phyloP scores from a whole-genome alignment of 2,113 vertebrate species.

The Centrocercus urophasianus region DNA sequence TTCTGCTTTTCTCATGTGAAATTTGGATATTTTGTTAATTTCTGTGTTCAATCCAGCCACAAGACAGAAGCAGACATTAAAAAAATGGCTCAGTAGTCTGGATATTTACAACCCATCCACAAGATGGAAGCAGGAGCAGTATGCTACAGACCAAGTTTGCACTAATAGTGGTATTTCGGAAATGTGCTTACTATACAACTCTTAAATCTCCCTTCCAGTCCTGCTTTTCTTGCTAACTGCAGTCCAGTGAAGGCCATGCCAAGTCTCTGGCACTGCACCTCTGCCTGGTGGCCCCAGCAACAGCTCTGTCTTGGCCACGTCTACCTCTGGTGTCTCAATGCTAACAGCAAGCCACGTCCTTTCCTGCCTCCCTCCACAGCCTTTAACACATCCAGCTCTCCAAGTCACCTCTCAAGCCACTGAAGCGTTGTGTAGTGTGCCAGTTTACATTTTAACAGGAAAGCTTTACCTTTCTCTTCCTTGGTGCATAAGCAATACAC shows the following conservation, averaged over 20 bases:
- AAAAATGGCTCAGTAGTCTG: not conserved
- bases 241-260: not conserved
- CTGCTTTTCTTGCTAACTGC: not conserved
- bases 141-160: not conserved
- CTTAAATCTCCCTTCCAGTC: not conserved
- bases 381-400: rapidly evolving
- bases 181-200: not conserved
- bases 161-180: not conserved
- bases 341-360: not conserved
- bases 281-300: rapidly evolving
- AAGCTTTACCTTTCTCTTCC: not conserved
- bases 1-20: not conserved
- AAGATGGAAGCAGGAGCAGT: not conserved
- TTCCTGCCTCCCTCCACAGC: not conserved
- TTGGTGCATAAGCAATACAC: not conserved
- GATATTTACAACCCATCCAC: not conserved
- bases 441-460: not conserved
- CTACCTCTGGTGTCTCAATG: rapidly evolving
- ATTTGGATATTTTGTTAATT: not conserved
- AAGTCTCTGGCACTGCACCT: rapidly evolving
- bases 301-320: rapidly evolving
- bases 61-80: not conserved
- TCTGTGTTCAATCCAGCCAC: not conserved
- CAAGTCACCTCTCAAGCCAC: not conserved
- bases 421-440: not conserved